These are phyloP conservation scores for Zapornia atra DNA, from an alignment of 2,113 vertebrate genomes.

Conservation along the genomic window DNA sequence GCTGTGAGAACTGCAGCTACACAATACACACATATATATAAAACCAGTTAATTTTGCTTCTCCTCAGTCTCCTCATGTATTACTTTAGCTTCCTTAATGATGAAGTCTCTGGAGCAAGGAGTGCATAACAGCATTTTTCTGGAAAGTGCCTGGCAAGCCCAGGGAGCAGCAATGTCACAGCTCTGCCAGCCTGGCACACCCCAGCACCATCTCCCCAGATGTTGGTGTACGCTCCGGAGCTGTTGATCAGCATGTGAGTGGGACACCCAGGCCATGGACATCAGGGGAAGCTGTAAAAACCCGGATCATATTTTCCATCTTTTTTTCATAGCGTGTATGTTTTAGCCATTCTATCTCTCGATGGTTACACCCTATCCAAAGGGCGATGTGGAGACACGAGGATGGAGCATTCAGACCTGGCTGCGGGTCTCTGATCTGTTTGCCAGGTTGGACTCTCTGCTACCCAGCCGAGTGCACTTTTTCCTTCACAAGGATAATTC, in stretches of 20 bases:
- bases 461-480: not conserved
- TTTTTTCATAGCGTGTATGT: not conserved
- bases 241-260: not conserved
- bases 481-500: not conserved
- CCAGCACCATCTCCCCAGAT: not conserved
- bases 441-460: not conserved
- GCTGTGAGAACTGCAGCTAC: not conserved
- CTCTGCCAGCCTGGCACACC: not conserved
- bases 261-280: not conserved
- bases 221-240: not conserved
- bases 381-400: not conserved
- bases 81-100: not conserved
- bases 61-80: not conserved
- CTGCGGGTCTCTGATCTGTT: not conserved
- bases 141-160: not conserved
- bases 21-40: not conserved
- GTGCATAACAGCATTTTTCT: not conserved
- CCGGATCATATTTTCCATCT: not conserved
- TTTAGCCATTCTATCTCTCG: not conserved
- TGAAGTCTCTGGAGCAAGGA: not conserved
- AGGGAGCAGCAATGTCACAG: accelerated
- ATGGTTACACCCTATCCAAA: not conserved
- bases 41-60: not conserved
- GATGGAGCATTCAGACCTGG: not conserved
- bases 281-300: not conserved